Evolutionary conservation across 1,140 invertebrate genomes (phyloP).

Genomic region (Mylabris phalerata): DNA sequence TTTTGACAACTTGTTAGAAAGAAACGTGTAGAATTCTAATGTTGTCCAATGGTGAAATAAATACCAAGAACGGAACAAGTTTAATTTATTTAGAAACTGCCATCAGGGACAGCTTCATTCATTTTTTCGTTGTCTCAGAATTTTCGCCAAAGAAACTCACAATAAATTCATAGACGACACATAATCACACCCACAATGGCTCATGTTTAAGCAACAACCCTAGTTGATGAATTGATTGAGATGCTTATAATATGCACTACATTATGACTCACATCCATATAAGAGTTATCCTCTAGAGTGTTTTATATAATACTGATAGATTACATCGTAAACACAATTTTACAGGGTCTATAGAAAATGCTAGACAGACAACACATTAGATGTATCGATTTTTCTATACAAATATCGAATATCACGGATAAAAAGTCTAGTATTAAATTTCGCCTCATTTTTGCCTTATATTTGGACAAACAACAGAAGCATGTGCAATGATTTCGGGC

Average conservation of each 20-base stretch:
- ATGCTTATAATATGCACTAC: too few species aligned
- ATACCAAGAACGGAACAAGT: too few species aligned
- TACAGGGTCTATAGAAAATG: slow-evolving; percentile 9
- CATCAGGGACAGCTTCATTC: too few species aligned
- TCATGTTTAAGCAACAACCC: too few species aligned
- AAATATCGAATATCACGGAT: neutral
- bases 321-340: slow-evolving; percentile 9
- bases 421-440: neutral
- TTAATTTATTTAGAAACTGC: too few species aligned
- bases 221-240: too few species aligned
- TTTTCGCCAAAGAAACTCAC: too few species aligned
- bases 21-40: neutral
- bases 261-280: slow-evolving; percentile 1
- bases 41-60: neutral
- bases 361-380: slow-evolving; percentile 1
- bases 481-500: too few species aligned
- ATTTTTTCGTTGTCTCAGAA: too few species aligned
- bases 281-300: slow-evolving; percentile 10
- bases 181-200: too few species aligned
- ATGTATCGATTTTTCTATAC: neutral
- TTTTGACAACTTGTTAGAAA: slow-evolving; percentile 3
- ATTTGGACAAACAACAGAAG: neutral
- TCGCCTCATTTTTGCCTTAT: slow-evolving; percentile 5
- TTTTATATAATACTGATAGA: slow-evolving; percentile 14
- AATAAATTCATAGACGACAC: too few species aligned